These are phyloP conservation scores for Bombus fervidus DNA, from an alignment of 1,140 invertebrate genomes.

Conservation along the genomic window DNA sequence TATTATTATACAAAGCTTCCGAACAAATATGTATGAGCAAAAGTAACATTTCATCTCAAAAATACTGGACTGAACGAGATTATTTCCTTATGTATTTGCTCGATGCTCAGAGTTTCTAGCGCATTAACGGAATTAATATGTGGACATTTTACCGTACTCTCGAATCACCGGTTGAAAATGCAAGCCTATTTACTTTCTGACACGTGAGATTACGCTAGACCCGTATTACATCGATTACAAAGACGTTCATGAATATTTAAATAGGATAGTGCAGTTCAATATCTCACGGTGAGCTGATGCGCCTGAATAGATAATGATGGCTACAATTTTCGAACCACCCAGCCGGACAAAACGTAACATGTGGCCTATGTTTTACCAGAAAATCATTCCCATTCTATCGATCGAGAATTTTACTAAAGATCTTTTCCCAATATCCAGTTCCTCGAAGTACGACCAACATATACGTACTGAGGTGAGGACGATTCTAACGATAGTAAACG, in stretches of 20 bases:
- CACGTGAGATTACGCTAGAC: constrained; percentile 66
- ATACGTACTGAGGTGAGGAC: no score
- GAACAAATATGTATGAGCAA: no score
- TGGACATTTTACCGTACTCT: neutral
- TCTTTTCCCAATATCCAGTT: neutral
- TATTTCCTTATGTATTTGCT: no score
- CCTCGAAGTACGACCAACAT: no score
- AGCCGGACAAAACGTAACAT: constrained; percentile 46
- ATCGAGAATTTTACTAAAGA: neutral
- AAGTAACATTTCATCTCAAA: no score
- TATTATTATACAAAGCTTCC: no score
- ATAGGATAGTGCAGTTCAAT: constrained; percentile 68
- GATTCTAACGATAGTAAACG: neutral
- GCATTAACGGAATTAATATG: constrained; percentile 44
- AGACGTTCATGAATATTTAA: constrained; percentile 71
- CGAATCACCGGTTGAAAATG: constrained; percentile 56
- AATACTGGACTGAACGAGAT: no score
- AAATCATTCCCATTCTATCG: constrained; percentile 43
- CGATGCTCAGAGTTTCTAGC: neutral
- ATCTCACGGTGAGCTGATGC: constrained; percentile 61
- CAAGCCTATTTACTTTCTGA: constrained; percentile 68
- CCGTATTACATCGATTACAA: constrained; percentile 70
- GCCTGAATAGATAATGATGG: constrained; percentile 63
- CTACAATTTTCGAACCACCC: constrained; percentile 63
- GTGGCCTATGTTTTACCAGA: constrained; percentile 5